A percentile compares a stretch with the other conserved stretches of the same genome.
Evolutionary conservation across 2,888 invertebrate species (phyloP).

Genomic region (Psylliodes chrysocephalus): DNA sequence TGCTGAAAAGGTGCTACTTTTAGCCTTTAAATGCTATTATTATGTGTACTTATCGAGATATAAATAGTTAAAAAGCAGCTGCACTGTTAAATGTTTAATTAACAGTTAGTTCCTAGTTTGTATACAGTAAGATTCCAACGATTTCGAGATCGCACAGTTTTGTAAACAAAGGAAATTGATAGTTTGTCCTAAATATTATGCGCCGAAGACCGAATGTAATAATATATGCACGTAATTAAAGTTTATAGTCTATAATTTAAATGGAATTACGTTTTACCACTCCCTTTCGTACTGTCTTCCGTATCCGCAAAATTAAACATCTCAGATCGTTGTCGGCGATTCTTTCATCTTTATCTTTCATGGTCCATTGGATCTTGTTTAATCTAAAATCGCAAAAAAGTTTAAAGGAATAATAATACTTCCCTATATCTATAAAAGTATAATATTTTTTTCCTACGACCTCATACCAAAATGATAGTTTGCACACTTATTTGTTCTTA

Average conservation of each 20-base stretch:
- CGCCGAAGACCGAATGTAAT: neutral
- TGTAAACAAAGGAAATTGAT: neutral
- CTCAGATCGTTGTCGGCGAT: no score
- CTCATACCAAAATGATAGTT: no score
- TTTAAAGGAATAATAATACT: no score
- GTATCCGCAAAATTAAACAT: neutral
- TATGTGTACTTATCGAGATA: conserved; percentile 28
- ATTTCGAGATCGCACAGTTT: neutral
- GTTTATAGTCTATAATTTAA: neutral
- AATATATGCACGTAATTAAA: neutral
- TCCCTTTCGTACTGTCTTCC: conserved; percentile 3
- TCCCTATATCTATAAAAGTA: no score
- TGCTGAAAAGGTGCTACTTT: conserved; percentile 40
- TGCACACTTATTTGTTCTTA: no score
- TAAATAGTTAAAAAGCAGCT: conserved; percentile 29
- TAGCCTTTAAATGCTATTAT: conserved; percentile 29
- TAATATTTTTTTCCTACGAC: no score
- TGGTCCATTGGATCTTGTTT: no score
- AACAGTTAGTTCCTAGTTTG: conserved; percentile 24
- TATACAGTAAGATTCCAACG: conserved; percentile 16
- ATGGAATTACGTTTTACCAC: neutral
- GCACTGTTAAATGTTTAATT: conserved; percentile 26
- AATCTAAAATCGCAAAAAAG: no score
- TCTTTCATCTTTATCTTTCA: no score
- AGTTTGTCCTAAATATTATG: neutral